Evolutionary conservation across 2,113 vertebrate species (phyloP), one percentile per base, ranked within the genome.

Genomic region (Atrichornis clamosus): DNA sequence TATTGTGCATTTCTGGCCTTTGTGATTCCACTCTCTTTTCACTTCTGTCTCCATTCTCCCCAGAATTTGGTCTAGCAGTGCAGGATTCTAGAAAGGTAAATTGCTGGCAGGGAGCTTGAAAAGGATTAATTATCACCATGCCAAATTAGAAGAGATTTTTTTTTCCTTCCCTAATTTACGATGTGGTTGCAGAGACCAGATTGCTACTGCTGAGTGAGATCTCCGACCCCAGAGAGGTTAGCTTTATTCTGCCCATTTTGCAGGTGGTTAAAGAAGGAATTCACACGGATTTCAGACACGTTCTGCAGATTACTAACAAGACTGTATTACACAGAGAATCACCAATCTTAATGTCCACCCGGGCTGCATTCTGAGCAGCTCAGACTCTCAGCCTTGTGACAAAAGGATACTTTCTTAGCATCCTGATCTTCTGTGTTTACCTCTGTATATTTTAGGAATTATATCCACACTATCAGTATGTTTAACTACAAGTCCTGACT

Each of bases 311-410:
- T 16, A 15, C 39, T 81, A 30, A 26, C 39, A 47, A 6, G 49
- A 9, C 24, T 68, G 10, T 9, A 4, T n/a, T 50, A 18, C 63
- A 23, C 55, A 46, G 19, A 42, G 18, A 53, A 19, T 33, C 50
- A 52, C 35, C 1, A 5, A 24, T 42, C 63, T 59, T 28, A 24
- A 9, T 0, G 3, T 10, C 42, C 42, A 10, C 41, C 37, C 1
- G 0, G 13, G 15, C 65, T 37, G 21, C 63, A 5, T 19, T 27
- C 24, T 37, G 42, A 20, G 59, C 46, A 63, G n/a, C 65, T 89
- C 69, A 78, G 32, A 13, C 35, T 24, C 59, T 37, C 64, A 46
- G 63, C 23, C 53, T 5, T 23, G 26, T 41, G 70, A 21, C 72
- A 55, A 19, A 62, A 33, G 23, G 52, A 7, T 42, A 12, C 49